Evolutionary conservation across 2,888 invertebrate genomes (phyloP).

Genomic region (Craniophora ligustri): DNA sequence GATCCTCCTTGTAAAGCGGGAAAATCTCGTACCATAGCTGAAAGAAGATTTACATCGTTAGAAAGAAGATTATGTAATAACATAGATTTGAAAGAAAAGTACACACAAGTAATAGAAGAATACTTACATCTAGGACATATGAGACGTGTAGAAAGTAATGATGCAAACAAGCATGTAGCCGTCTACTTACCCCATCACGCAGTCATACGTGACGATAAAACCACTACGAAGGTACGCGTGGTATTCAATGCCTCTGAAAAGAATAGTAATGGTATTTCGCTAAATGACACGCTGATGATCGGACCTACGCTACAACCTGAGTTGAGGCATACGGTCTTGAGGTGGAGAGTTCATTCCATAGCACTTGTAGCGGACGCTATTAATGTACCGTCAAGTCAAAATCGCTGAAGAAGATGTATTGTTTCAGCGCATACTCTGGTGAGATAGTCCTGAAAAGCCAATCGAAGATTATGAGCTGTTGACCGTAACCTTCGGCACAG

Average conservation of each 20-base stretch:
- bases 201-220: no score
- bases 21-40: conserved; percentile 6
- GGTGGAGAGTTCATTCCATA: no score
- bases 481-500: conserved; percentile 56
- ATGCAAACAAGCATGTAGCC: not conserved
- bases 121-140: no score
- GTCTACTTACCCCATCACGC: no score
- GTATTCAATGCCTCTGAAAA: no score
- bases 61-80: no score
- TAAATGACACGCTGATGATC: conserved; percentile 5
- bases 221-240: no score
- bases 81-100: conserved; percentile 33
- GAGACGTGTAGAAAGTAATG: not conserved
- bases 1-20: conserved; percentile 8
- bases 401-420: conserved; percentile 2
- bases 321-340: conserved; percentile 2
- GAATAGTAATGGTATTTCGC: not conserved
- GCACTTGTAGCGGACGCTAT: no score
- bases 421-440: conserved; percentile 10
- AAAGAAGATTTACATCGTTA: conserved; percentile 33
- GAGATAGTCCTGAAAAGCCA: conserved; percentile 1
- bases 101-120: conserved; percentile 43
- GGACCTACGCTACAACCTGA: conserved; percentile 5
- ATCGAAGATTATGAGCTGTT: conserved; percentile 43
- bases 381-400: conserved; percentile 12